Base-by-base conservation (phyloP, 1,140 invertebrate species). In the Dendroctonus ponderosae region DNA sequence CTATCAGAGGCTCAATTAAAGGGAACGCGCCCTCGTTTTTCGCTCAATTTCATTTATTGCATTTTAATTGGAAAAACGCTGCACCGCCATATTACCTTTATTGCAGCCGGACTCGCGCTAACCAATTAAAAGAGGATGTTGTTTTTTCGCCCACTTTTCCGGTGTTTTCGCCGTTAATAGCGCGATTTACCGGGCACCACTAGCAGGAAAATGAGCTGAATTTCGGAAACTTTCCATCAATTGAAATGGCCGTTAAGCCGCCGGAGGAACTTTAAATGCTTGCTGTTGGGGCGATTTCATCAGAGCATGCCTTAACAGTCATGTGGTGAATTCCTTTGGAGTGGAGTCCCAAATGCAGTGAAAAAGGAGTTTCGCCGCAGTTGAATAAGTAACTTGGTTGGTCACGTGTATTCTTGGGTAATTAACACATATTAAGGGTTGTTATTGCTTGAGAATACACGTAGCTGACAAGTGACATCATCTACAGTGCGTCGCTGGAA, bases 401-500 rank as follows among this genome's bases (percentile, higher is more conserved):
- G 89, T 88, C 89, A 92, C 91, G 91, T 86, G 91, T 93, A 92
- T 93, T 92, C 91, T 93, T 92, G 88, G 90, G 91, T 90, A 91
- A 92, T 92, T 93, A 93, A 92, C 91, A 92, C 89, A 90, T 85
- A 86, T 88, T 86, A 80, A 78, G 84, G 85, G 89, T 85, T 93
- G 91, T 94, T 94, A 94, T 94, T 94, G 92, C 92, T 94, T 94
- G 91, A 94, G 92, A 94, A 94, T 94, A 94, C 92, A 94, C 92
- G 92, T 94, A 93, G 90, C 89, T 89, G 84, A 87, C 84, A 85
- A 85, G 86, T 86, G 76, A 72, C 71, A 71, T 67, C 75, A 71
- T 54, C 72, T 68, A 65, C 69, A 42, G 26, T 3, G 4, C 53
- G 38, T 51, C 56, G 51, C 8, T 46, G 46, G 54, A 60, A 54